phyloP scores from a whole-genome alignment of 1,140 invertebrate genomes.

The Pachyrhynchus sulphureomaculatus region DNA sequence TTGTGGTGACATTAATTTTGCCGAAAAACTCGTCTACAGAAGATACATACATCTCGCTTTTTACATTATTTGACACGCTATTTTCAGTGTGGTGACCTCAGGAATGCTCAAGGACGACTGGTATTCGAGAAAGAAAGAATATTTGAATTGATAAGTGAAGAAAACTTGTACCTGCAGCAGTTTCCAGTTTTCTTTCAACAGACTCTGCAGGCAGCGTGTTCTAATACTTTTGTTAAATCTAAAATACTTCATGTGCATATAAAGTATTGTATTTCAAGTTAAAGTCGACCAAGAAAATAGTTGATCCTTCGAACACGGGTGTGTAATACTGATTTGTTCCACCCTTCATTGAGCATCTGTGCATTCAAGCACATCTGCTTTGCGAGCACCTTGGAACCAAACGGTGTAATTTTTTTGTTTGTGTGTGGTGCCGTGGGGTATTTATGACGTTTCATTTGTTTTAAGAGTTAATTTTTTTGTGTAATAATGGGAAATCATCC shows the following conservation, averaged over 20 bases:
- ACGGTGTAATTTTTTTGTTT: conserved; percentile 8
- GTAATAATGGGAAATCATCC: conserved; percentile 66
- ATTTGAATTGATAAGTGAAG: conserved; percentile 3
- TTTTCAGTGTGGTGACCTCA: conserved; percentile 24
- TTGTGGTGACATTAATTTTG: neutral
- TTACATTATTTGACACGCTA: neutral
- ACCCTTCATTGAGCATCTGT: conserved; percentile 36
- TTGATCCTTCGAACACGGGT: neutral
- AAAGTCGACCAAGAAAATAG: conserved; percentile 12
- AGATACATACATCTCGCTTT: neutral
- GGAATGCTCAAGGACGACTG: conserved; percentile 26
- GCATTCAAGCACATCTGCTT: conserved; percentile 34
- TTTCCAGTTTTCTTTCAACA: neutral
- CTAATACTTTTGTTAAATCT: no score
- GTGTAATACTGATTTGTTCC: conserved; percentile 18
- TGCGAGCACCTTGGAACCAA: neutral
- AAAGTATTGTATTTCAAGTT: neutral
- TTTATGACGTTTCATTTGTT: conserved; percentile 19
- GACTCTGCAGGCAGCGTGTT: no score
- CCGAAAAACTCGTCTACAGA: neutral
- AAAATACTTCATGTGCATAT: neutral
- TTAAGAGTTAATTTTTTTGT: conserved; percentile 12
- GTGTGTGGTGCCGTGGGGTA: conserved; percentile 1
- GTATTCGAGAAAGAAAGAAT: conserved; percentile 15
- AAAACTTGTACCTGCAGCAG: neutral